Conservation (phyloP, 2,888 invertebrate genomes). For the Isotomurus palustris region DNA sequence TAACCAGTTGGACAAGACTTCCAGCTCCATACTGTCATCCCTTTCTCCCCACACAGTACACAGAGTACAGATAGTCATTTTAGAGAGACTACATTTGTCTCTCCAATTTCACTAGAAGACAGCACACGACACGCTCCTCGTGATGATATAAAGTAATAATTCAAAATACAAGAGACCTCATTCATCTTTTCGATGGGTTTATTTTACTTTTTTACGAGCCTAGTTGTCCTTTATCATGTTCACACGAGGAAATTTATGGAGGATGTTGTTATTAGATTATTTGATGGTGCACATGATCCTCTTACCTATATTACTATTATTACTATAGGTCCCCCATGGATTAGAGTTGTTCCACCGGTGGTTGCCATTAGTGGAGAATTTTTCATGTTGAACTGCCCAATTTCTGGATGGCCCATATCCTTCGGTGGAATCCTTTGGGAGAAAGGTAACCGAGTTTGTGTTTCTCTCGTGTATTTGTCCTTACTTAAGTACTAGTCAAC, state of each 20-base stretch:
- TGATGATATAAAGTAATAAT: no score
- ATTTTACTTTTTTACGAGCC: background rate
- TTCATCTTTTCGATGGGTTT: background rate
- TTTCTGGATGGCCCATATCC: slow-evolving; percentile 52
- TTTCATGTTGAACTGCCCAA: slow-evolving; percentile 51
- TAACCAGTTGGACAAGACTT: no score
- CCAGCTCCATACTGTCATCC: no score
- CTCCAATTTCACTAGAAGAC: no score
- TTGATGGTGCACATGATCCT: background rate
- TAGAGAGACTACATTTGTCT: no score
- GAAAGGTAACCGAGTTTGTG: slow-evolving; percentile 50
- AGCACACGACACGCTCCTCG: no score
- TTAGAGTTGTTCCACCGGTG: slow-evolving; percentile 52
- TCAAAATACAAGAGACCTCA: no score
- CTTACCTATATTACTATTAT: background rate
- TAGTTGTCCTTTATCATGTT: slow-evolving; percentile 6
- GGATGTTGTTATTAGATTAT: background rate
- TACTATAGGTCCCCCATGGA: slow-evolving; percentile 50
- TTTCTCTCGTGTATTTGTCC: background rate
- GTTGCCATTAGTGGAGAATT: slow-evolving; percentile 52
- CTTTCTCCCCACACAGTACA: no score
- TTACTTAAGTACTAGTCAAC: background rate
- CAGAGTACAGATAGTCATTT: no score
- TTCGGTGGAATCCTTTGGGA: slow-evolving; percentile 51
- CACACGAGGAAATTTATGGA: background rate